Percentiles rank a stretch among this genome's conserved stretches.
phyloP scores from a whole-genome alignment of 2,113 vertebrate species.

The Panurus biarmicus region DNA sequence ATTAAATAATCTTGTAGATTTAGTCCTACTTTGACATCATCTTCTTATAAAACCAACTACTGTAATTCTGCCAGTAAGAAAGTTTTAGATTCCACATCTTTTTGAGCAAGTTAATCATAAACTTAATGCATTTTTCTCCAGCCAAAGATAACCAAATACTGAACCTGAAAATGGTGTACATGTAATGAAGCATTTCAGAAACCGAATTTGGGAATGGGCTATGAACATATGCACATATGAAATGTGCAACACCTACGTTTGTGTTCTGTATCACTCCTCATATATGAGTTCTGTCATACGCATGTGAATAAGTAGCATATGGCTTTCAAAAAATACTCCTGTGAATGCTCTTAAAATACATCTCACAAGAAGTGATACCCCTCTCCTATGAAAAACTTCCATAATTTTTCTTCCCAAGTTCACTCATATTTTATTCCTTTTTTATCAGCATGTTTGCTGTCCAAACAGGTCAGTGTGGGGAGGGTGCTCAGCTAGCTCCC shows the following conservation, averaged over 20 bases:
- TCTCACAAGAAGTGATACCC: slow-evolving; percentile 6
- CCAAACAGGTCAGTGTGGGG: background rate
- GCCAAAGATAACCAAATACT: background rate
- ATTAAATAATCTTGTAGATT: background rate
- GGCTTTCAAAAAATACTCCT: slow-evolving; percentile 49
- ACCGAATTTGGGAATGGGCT: background rate
- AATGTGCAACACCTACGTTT: slow-evolving; percentile 58
- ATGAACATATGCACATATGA: slow-evolving; percentile 32
- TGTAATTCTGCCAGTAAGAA: background rate
- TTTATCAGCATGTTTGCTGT: background rate
- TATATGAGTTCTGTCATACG: slow-evolving; percentile 45
- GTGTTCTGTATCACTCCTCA: slow-evolving; percentile 32
- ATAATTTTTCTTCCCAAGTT: background rate
- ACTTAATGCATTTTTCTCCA: background rate
- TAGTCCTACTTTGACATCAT: background rate
- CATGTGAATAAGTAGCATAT: slow-evolving; percentile 56
- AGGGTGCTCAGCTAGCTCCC: background rate
- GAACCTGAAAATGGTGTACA: background rate
- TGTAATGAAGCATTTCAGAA: slow-evolving; percentile 11
- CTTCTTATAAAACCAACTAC: background rate
- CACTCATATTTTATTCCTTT: background rate
- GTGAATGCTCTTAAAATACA: slow-evolving; percentile 40
- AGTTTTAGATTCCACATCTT: background rate
- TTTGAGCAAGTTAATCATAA: background rate
- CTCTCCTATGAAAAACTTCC: background rate